These are phyloP conservation scores for Eupithecia subfuscata DNA, from an alignment of 2,888 invertebrate species.

Conservation along the genomic window DNA sequence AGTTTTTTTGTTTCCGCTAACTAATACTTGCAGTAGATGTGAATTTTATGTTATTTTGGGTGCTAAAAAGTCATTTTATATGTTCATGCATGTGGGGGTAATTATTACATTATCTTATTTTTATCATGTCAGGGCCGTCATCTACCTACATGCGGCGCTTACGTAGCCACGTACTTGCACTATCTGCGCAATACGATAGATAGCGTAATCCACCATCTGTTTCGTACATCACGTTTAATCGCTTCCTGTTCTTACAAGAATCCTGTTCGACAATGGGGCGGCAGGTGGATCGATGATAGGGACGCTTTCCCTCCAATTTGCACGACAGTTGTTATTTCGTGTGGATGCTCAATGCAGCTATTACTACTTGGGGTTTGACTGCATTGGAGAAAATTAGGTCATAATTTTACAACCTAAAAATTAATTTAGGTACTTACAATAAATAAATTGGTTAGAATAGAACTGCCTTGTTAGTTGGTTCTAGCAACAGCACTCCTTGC, in stretches of 20 bases:
- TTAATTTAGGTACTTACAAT: background rate
- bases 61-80: background rate
- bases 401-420: background rate
- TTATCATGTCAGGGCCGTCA: slow-evolving; percentile 61
- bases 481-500: background rate
- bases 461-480: background rate
- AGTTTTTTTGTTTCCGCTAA: slow-evolving; percentile 15
- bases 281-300: slow-evolving; percentile 2
- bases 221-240: slow-evolving; percentile 24
- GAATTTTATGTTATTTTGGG: background rate
- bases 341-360: background rate
- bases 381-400: background rate
- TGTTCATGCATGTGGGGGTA: slow-evolving; percentile 2
- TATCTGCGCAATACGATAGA: slow-evolving; percentile 50
- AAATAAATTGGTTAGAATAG: background rate
- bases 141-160: slow-evolving; percentile 51
- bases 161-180: slow-evolving; percentile 51
- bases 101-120: slow-evolving; percentile 14
- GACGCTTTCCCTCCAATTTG: slow-evolving; percentile 15
- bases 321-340: background rate
- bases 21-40: background rate
- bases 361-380: background rate
- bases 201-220: slow-evolving; percentile 46
- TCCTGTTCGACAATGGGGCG: slow-evolving; percentile 30
- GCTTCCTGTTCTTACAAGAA: slow-evolving; percentile 27